Conservation (phyloP, 1,140 invertebrate genomes). For the Nephotettix cincticeps region DNA sequence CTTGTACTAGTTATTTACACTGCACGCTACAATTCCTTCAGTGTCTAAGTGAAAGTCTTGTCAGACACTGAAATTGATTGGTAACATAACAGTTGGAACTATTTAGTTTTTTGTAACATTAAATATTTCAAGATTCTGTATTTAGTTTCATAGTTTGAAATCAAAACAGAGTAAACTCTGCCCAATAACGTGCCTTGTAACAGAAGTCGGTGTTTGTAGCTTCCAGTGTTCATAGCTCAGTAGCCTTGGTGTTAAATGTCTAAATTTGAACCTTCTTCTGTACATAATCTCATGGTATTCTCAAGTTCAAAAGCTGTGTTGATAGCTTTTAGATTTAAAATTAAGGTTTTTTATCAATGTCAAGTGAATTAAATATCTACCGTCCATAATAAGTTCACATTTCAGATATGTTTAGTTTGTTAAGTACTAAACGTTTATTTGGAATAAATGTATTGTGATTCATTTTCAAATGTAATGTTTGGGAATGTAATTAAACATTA, state of each 20-base stretch:
- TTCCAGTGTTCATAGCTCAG: slow-evolving; percentile 9
- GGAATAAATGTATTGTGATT: slow-evolving; percentile 4
- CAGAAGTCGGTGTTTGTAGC: not conserved
- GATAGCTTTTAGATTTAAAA: not conserved
- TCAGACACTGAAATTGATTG: too few relatives aligned
- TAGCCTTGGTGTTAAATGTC: not conserved
- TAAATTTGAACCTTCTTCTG: not conserved
- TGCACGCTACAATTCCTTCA: too few relatives aligned
- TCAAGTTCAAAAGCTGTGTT: not conserved
- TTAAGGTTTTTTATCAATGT: not conserved
- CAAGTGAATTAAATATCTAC: not conserved
- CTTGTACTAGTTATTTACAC: too few relatives aligned
- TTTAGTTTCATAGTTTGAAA: not conserved
- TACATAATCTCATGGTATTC: not conserved
- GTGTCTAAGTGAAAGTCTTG: too few relatives aligned
- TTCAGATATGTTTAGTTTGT: not conserved
- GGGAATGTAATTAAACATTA: slow-evolving; percentile 10
- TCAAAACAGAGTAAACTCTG: not conserved
- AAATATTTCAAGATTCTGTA: not conserved
- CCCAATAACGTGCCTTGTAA: not conserved
- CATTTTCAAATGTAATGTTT: slow-evolving; percentile 16
- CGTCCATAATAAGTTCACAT: slow-evolving; percentile 6
- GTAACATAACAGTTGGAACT: not conserved
- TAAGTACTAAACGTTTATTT: not conserved
- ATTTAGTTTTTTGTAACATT: not conserved